Percentiles rank a stretch among this genome's conserved stretches.
Conservation (phyloP, 2,113 vertebrate genomes). For the Pedetes capensis region DNA sequence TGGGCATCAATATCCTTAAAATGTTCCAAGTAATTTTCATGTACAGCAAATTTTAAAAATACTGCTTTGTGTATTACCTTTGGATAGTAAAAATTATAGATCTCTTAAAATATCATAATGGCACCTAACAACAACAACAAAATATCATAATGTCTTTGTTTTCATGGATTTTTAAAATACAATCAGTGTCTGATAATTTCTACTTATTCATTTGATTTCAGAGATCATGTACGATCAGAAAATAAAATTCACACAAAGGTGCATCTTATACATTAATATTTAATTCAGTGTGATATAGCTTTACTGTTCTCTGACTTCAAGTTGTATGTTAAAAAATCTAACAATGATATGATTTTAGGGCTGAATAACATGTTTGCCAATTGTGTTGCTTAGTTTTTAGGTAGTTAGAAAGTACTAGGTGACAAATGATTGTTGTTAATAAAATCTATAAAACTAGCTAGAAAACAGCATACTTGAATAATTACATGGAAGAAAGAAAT, state of each 20-base stretch:
- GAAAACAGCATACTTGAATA: neutral
- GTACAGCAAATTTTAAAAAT: neutral
- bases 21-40: neutral
- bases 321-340: neutral
- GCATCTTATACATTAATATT: neutral
- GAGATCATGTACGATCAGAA: neutral
- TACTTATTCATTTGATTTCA: neutral
- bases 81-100: neutral
- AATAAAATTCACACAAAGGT: neutral
- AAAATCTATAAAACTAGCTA: neutral
- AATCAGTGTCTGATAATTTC: neutral
- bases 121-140: no score
- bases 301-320: constrained; percentile 11
- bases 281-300: neutral
- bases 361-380: neutral
- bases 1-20: neutral
- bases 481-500: constrained; percentile 4
- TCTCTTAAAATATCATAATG: neutral
- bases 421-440: neutral
- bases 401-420: neutral
- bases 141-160: neutral
- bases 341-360: neutral
- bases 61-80: neutral
- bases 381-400: neutral
- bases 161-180: neutral